Evolutionary conservation across 2,888 invertebrate genomes (phyloP).

Genomic region (Crossocerus cetratus): DNA sequence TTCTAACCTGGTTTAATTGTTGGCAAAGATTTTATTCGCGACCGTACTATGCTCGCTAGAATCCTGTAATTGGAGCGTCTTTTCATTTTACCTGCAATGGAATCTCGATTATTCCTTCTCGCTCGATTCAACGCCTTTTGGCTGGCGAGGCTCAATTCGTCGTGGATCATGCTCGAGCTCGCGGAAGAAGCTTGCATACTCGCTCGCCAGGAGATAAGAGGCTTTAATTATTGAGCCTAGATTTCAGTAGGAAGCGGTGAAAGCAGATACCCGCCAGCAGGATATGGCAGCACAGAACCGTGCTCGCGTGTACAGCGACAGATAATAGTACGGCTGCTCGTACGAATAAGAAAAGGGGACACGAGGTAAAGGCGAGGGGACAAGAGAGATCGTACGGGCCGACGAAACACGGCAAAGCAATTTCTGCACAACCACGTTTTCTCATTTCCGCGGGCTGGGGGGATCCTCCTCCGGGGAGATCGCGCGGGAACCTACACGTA

Average conservation of each 20-base stretch:
- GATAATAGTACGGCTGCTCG: constrained; percentile 41
- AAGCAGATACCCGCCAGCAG: constrained; percentile 44
- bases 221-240: constrained; percentile 11
- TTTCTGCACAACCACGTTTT: constrained; percentile 62
- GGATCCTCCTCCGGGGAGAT: constrained; percentile 41
- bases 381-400: constrained; percentile 41
- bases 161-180: constrained; percentile 7
- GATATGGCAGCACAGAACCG: constrained; percentile 41
- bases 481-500: constrained; percentile 53
- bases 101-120: not conserved
- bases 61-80: no score
- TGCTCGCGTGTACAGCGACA: constrained; percentile 27
- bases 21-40: no score
- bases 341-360: constrained; percentile 58
- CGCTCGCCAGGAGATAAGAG: constrained; percentile 8
- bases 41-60: no score
- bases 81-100: no score
- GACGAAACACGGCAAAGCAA: constrained; percentile 61
- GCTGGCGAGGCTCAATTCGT: not conserved
- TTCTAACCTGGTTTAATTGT: constrained; percentile 8
- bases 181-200: constrained; percentile 10
- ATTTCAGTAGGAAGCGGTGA: constrained; percentile 23
- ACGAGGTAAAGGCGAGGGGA: constrained; percentile 27
- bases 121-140: not conserved
- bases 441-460: constrained; percentile 55